A percentile compares a stretch with the other conserved stretches of the same genome.
Conservation (phyloP, 35 echinoderm and acorn worm species). For the Heliocidaris erythrogramma region DNA sequence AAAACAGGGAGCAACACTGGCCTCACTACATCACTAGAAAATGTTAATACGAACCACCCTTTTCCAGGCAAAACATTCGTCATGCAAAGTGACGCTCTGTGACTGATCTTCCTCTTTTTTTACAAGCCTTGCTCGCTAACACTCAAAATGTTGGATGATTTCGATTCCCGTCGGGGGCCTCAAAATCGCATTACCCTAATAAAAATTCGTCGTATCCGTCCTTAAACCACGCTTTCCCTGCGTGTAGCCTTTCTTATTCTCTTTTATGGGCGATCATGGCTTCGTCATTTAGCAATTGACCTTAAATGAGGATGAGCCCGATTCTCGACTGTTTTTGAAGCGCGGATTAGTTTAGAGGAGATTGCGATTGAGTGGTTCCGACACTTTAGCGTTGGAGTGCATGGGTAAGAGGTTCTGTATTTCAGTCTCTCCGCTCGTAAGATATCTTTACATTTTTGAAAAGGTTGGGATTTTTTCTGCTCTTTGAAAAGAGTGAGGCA, state of each 20-base stretch:
- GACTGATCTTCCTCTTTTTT: too few relatives aligned
- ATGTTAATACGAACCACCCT: too few relatives aligned
- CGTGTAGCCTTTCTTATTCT: neutral
- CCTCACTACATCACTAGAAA: too few relatives aligned
- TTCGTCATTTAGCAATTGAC: slow-evolving; percentile 19
- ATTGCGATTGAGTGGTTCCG: neutral
- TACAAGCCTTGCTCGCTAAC: too few relatives aligned
- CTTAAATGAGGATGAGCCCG: neutral
- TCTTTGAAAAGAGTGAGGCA: neutral
- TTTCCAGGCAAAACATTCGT: too few relatives aligned
- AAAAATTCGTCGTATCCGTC: neutral
- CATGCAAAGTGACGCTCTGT: too few relatives aligned
- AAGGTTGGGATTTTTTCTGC: neutral
- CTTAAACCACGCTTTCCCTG: neutral
- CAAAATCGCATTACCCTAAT: neutral
- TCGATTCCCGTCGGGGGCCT: neutral
- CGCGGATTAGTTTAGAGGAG: neutral
- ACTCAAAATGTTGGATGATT: neutral
- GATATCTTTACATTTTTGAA: neutral
- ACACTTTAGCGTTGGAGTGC: neutral
- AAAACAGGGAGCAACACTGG: too few relatives aligned
- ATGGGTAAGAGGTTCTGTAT: neutral
- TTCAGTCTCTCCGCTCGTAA: neutral
- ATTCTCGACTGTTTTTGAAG: neutral
- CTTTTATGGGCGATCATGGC: neutral